Evolutionary conservation across 2,797 vertebrate species (phyloP).

Genomic region (Remorina albescens): DNA sequence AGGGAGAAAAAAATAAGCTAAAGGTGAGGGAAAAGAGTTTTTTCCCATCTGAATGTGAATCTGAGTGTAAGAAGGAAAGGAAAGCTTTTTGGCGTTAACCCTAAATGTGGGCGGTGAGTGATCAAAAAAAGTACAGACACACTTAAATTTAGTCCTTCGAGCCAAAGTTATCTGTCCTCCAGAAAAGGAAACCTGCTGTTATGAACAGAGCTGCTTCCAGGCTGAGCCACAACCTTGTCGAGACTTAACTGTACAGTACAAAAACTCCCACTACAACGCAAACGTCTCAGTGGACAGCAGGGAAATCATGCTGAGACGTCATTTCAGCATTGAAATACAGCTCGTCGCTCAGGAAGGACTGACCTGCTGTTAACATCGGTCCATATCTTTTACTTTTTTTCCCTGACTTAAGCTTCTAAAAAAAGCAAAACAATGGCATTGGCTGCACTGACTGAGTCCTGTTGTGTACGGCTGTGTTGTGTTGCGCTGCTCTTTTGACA

Average conservation of each 20-base stretch:
- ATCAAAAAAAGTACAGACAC: not conserved
- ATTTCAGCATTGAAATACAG: slow-evolving; percentile 1
- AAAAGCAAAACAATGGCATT: not conserved
- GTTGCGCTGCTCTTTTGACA: slow-evolving; percentile 25
- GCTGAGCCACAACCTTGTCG: slow-evolving; percentile 5
- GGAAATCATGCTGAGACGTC: slow-evolving; percentile 6
- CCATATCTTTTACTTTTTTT: slow-evolving; percentile 4
- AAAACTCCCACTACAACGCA: not conserved
- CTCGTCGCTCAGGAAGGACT: not conserved
- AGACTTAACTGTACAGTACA: not conserved
- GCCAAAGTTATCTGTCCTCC: slow-evolving; percentile 29
- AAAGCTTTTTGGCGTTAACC: slow-evolving; percentile 4
- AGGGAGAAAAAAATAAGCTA: slow-evolving; percentile 20
- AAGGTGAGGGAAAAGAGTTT: not conserved
- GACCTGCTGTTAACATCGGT: slow-evolving; percentile 20
- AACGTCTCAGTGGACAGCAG: not conserved
- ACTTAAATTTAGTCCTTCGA: slow-evolving; percentile 21
- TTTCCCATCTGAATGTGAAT: slow-evolving; percentile 5
- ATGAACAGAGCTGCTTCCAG: slow-evolving; percentile 23
- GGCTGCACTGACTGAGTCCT: slow-evolving; percentile 21
- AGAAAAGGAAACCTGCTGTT: slow-evolving; percentile 25
- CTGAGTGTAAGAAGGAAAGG: slow-evolving; percentile 34
- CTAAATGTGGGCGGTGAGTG: slow-evolving; percentile 10
- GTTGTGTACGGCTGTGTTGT: slow-evolving; percentile 36
- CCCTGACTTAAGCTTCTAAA: slow-evolving; percentile 6